These are phyloP conservation scores for Sesia bembeciformis DNA, from an alignment of 2,888 invertebrate species.

Conservation along the genomic window DNA sequence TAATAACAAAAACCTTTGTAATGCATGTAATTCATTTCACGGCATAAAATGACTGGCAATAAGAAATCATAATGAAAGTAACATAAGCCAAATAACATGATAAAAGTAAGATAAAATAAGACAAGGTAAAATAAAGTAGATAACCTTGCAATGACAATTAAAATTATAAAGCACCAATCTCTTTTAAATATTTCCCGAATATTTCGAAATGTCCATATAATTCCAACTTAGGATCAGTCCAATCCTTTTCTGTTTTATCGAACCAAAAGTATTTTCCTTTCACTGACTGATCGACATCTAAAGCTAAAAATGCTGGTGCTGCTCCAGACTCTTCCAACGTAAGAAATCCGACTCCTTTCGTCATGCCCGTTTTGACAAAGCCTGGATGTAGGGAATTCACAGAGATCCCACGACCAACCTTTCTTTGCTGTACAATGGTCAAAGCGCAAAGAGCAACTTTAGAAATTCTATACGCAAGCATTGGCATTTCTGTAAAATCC, in stretches of 20 bases:
- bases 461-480: constrained; percentile 18
- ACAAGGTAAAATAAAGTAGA: no score
- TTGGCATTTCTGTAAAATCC: constrained; percentile 12
- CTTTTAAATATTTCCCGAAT: background rate
- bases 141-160: no score
- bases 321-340: constrained; percentile 13
- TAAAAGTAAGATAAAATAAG: no score
- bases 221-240: constrained; percentile 11
- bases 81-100: no score
- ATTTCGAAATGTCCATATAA: constrained; percentile 5
- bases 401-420: constrained; percentile 18
- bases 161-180: background rate
- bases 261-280: constrained; percentile 22
- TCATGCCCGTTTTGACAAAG: constrained; percentile 21
- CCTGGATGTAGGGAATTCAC: constrained; percentile 24
- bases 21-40: no score
- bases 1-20: no score
- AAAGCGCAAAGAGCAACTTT: constrained; percentile 22
- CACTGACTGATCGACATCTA: constrained; percentile 19
- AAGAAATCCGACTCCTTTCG: constrained; percentile 11
- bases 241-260: constrained; percentile 18
- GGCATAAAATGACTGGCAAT: no score
- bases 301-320: constrained; percentile 17
- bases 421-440: constrained; percentile 17
- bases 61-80: no score